Base-by-base conservation (phyloP, 2,888 invertebrate species). In the Mongoloraphidia duomilia region DNA sequence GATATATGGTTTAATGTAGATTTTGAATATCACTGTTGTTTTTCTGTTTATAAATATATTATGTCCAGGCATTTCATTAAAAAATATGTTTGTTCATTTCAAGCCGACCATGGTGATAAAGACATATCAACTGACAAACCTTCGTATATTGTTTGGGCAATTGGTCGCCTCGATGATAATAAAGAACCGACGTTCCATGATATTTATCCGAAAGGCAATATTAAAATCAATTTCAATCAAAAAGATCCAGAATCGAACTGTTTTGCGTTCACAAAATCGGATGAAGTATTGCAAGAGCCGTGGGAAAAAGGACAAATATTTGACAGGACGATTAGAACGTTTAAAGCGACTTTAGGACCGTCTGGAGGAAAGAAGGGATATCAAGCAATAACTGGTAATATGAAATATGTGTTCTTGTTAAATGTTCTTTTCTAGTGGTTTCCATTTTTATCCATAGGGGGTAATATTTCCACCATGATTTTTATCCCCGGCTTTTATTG, bases 171-270 rank as follows among this genome's bases (percentile, higher is more conserved):
- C 55, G 88, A 88, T 64, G 72, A 76, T 33, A 81, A 78, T 56
- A 78, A 78, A 52, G 87, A 88, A 63, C 92, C 92, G 0, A 79
- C 81, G 55, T 89, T 85, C 68, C 93, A 93, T 64, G 81, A 84
- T 48, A 67, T 80, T 50, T 90, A 85, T 68, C 87, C 84, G 9
- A 81, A 82, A 63, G 72, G 73, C 26, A 77, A 85, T 66, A 70
- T 86, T 6, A 66, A 72, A 53, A 69, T 92, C 11, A 73, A 81
- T 52, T 74, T 92, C 33, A 76, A 74, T 50, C 74, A 77, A 9
- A 74, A 76, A 45, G 77, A 81, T 56, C 76, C 78, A 0, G 68
- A 72, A 33, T 76, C 80, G 56, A 85, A 82, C 60, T 92, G 91
- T 62, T 76, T 82, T 57, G 74, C 80, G 46, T 92, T 91, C 63